Evolutionary conservation across 2,797 vertebrate genomes (phyloP).

Genomic region (Eleutherodactylus coqui): DNA sequence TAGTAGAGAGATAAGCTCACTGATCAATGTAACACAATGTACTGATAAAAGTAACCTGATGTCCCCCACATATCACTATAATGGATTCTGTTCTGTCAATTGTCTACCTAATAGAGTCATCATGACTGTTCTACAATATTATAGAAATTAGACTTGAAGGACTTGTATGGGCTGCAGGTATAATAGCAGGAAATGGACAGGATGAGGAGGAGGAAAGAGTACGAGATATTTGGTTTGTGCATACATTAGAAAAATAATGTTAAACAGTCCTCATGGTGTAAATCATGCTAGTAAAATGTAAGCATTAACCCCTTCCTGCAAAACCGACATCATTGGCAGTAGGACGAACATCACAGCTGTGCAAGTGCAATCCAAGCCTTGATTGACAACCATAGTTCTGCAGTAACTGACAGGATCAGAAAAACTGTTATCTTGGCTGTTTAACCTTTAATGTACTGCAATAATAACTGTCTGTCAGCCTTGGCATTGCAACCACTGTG

Average conservation of each 20-base stretch:
- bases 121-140: not conserved
- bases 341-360: too few relatives aligned
- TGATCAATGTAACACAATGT: not conserved
- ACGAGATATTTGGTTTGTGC: not conserved
- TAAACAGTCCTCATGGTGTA: not conserved
- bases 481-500: too few relatives aligned
- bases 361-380: too few relatives aligned
- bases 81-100: not conserved
- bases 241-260: not conserved
- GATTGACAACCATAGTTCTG: too few relatives aligned
- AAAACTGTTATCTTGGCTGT: too few relatives aligned
- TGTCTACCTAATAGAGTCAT: constrained; percentile 6
- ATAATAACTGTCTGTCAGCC: too few relatives aligned
- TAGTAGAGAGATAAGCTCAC: not conserved
- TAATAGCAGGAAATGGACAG: not conserved
- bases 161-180: not conserved
- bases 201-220: not conserved
- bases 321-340: too few relatives aligned
- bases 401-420: too few relatives aligned
- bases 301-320: too few relatives aligned
- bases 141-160: not conserved
- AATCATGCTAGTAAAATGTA: not conserved
- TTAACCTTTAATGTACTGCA: too few relatives aligned
- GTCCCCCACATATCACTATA: not conserved
- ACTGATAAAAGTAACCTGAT: not conserved